phyloP scores from a whole-genome alignment of 1,140 invertebrate species.

The Notospermus geniculatus region DNA sequence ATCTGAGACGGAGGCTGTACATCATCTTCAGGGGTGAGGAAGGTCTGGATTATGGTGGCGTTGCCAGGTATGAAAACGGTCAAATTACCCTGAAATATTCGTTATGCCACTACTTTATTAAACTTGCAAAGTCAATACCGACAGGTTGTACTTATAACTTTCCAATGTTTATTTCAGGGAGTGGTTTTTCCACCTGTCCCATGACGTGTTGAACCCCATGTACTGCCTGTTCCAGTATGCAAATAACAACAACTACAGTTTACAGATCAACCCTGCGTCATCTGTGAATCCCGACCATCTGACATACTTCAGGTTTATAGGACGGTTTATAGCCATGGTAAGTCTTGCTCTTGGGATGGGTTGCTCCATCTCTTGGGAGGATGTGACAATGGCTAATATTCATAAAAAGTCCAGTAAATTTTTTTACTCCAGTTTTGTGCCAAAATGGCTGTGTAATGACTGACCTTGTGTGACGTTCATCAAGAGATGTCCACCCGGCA shows the following conservation, averaged over 20 bases:
- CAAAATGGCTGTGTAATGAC: too few species aligned
- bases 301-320: constrained; percentile 98
- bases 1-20: constrained; percentile 88
- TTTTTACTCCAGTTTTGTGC: too few species aligned
- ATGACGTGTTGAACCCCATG: constrained; percentile 99
- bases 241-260: constrained; percentile 96
- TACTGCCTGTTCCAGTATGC: constrained; percentile 99
- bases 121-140: too few species aligned
- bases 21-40: constrained; percentile 90
- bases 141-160: too few species aligned
- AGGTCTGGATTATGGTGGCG: constrained; percentile 97
- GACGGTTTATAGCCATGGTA: constrained; percentile 98
- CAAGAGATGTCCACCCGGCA: too few species aligned
- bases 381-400: too few species aligned
- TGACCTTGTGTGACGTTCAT: too few species aligned
- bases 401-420: too few species aligned
- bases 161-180: constrained; percentile 67
- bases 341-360: constrained; percentile 34
- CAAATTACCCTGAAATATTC: too few species aligned
- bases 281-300: constrained; percentile 99
- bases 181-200: constrained; percentile 99
- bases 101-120: too few species aligned
- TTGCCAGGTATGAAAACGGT: constrained; percentile 70
- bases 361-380: not conserved
- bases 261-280: constrained; percentile 98